Conservation (phyloP, 1,140 invertebrate species). For the Drosophila ironensis region DNA sequence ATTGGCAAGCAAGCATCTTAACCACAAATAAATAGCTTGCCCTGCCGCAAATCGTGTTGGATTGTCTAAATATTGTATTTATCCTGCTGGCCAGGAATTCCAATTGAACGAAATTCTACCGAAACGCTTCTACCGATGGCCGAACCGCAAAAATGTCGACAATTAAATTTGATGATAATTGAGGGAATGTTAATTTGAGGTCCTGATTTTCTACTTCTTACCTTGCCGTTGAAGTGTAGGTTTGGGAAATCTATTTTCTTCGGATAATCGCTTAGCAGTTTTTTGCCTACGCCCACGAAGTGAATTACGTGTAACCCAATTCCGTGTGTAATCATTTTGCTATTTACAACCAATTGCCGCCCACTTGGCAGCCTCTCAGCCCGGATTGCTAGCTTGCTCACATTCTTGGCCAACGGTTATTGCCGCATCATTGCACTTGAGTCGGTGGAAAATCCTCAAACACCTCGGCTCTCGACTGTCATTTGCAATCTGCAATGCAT, state of each 20-base stretch:
- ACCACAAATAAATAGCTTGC: conserved; percentile 59
- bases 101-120: conserved; percentile 9
- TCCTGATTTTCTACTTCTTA: too few relatives aligned
- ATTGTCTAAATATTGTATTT: conserved; percentile 63
- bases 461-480: conserved; percentile 49
- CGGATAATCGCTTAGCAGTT: neutral
- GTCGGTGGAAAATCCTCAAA: conserved; percentile 37
- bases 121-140: too few relatives aligned
- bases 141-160: conserved; percentile 4
- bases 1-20: conserved; percentile 41
- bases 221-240: too few relatives aligned
- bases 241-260: neutral
- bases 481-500: conserved; percentile 45
- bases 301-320: conserved; percentile 9
- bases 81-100: conserved; percentile 15
- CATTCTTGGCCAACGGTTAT: conserved; percentile 52
- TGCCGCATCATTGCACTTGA: conserved; percentile 58
- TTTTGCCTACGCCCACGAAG: neutral
- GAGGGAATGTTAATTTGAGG: neutral
- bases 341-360: conserved; percentile 43
- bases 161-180: neutral
- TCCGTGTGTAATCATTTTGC: conserved; percentile 35
- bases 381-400: conserved; percentile 6
- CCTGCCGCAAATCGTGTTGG: conserved; percentile 64
- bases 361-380: conserved; percentile 16